Base-by-base conservation (phyloP, 2,888 invertebrate species). In the Campaea margaritaria region DNA sequence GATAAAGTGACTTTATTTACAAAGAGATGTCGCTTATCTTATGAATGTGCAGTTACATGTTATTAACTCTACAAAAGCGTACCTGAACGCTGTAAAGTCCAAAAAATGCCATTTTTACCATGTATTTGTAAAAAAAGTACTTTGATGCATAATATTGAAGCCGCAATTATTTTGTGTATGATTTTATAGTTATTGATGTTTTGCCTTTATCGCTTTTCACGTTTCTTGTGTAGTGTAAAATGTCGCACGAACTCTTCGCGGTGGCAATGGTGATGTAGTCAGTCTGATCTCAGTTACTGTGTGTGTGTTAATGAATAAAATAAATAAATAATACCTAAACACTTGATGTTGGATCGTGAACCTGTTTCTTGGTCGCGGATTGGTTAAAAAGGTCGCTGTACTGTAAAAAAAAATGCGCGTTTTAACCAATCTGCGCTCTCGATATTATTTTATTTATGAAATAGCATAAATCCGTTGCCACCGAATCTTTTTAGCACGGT, bases 261-360 rank as follows among this genome's bases (percentile, higher is more conserved):
- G 87, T 89, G 89, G 91, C 87, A 88, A 86, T 79, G 69, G 68
- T 72, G 75, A 56, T 65, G 53, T 79, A 83, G 83, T 83, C 79
- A 73, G 68, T 73, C 72, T 84, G 85, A 85, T 85, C 85, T 85
- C 85, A 83, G 54, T 45, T 21, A 28, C 57, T 57, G 55, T 58
- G 28, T 57, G 55, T 58, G 28, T 54, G 52, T 49, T 21, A 21
- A 21, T 21, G 21, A 21, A 21, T 43, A 53, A 28, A 42, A 58
- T 43, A 13, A 42, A 41, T 47, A 58, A 21, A 21, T 36, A 53
- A 58, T 27, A 55, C 27, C 34, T 55, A 53, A 51, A 62, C 15
- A 31, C 44, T 48, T 41, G 49, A 56, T 53, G 49, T 57, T 58
- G 46, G 49, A 61, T 53, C 58, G 50, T 62, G 44, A 48, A 66